A percentile compares a stretch with the other conserved stretches of the same genome.
phyloP scores from a whole-genome alignment of 2,797 vertebrate genomes.

The Megaceryle alcyon region DNA sequence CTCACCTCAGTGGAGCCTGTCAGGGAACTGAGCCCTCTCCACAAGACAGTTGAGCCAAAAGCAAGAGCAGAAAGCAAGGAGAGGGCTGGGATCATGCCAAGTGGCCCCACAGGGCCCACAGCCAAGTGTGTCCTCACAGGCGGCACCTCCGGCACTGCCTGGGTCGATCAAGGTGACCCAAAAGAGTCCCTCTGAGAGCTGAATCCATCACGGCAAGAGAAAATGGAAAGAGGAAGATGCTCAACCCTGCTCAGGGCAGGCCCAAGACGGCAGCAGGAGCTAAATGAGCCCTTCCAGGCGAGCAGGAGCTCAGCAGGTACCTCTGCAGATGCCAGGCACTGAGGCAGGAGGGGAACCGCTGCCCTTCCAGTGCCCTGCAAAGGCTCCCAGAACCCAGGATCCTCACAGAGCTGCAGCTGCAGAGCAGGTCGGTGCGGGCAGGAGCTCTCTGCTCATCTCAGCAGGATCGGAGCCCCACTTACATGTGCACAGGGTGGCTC shows the following conservation, averaged over 20 bases:
- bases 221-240: background rate
- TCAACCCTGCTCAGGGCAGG: background rate
- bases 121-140: background rate
- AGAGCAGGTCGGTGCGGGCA: background rate
- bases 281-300: background rate
- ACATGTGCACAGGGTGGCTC: slow-evolving; percentile 94
- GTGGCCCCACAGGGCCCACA: background rate
- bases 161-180: background rate
- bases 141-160: background rate
- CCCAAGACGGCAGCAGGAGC: slow-evolving; percentile 3
- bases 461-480: slow-evolving; percentile 22
- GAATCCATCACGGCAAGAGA: background rate
- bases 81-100: background rate
- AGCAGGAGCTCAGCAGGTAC: background rate
- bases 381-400: background rate
- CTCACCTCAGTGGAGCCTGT: background rate
- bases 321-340: background rate
- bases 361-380: background rate
- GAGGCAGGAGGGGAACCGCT: background rate
- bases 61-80: background rate
- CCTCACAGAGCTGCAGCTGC: background rate
- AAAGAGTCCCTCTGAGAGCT: background rate
- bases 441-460: background rate
- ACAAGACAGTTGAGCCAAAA: background rate
- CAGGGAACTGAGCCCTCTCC: background rate